A percentile compares a stretch with the other conserved stretches of the same genome.
These are phyloP conservation scores for Ameiurus melas DNA, from an alignment of 2,113 vertebrate species.

Conservation along the genomic window DNA sequence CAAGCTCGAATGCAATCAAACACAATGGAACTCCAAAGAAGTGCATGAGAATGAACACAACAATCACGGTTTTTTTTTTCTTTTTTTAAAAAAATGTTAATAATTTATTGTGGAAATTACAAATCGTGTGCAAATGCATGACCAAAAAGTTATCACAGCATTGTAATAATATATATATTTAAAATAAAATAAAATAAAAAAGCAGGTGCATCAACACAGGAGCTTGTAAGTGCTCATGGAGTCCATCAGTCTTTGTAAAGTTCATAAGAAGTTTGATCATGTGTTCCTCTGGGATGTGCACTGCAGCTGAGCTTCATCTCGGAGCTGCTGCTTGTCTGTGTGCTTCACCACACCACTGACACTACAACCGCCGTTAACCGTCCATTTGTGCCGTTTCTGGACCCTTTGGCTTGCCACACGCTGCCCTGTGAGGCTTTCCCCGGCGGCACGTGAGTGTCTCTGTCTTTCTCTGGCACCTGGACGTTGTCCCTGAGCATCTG, in stretches of 20 bases:
- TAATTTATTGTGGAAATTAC: constrained; percentile 71
- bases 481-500: neutral
- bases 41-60: neutral
- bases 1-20: too few relatives aligned
- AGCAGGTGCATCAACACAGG: constrained; percentile 7
- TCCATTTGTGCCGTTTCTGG: neutral
- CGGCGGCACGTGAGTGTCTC: neutral
- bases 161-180: too few relatives aligned
- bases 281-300: constrained; percentile 49
- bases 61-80: neutral
- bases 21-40: constrained; percentile 24
- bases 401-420: neutral
- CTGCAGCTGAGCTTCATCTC: constrained; percentile 48
- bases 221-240: neutral
- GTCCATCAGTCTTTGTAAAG: neutral
- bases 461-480: neutral
- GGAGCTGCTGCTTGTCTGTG: neutral
- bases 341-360: neutral
- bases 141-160: constrained; percentile 41
- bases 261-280: neutral
- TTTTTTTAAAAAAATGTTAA: constrained; percentile 28
- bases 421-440: neutral
- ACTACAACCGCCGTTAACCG: neutral
- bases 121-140: constrained; percentile 52
- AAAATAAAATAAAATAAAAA: too few relatives aligned